Evolutionary conservation across 2,888 invertebrate species (phyloP).

Genomic region (Campopleginae sp.): DNA sequence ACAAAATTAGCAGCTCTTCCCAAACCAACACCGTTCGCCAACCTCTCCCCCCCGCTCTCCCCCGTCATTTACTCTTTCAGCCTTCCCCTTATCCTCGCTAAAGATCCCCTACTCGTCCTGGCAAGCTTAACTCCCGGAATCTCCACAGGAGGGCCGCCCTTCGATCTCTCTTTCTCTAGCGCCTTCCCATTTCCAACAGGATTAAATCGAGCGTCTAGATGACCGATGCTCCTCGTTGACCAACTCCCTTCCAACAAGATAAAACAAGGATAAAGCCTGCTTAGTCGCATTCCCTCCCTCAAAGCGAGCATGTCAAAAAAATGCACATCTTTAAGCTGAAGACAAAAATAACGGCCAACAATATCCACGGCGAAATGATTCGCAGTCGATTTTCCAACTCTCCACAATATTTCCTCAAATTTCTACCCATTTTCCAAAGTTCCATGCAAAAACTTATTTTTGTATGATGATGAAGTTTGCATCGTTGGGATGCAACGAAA

Average conservation of each 20-base stretch:
- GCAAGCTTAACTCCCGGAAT: constrained; percentile 52
- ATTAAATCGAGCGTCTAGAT: constrained; percentile 84
- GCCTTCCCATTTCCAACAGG: constrained; percentile 78
- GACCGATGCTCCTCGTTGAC: constrained; percentile 80
- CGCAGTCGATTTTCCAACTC: too few relatives aligned
- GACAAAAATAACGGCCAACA: not conserved
- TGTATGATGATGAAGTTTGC: too few relatives aligned
- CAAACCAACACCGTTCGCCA: constrained; percentile 65
- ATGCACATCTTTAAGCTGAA: not conserved
- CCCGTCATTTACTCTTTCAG: constrained; percentile 7
- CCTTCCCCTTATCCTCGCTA: constrained; percentile 76
- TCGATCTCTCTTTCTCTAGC: constrained; percentile 29
- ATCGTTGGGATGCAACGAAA: too few relatives aligned
- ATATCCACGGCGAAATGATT: not conserved
- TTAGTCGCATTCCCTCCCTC: constrained; percentile 55
- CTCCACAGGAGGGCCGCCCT: constrained; percentile 56
- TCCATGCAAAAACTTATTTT: too few relatives aligned
- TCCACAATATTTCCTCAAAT: not conserved
- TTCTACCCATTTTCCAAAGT: not conserved
- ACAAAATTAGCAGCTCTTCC: constrained; percentile 81
- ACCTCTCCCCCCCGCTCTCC: constrained; percentile 31
- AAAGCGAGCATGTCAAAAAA: not conserved
- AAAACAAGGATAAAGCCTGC: constrained; percentile 82
- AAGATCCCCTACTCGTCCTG: constrained; percentile 77
- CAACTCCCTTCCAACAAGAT: constrained; percentile 76